Conservation (phyloP, 2,888 invertebrate genomes). For the Nomada hirtipes region DNA sequence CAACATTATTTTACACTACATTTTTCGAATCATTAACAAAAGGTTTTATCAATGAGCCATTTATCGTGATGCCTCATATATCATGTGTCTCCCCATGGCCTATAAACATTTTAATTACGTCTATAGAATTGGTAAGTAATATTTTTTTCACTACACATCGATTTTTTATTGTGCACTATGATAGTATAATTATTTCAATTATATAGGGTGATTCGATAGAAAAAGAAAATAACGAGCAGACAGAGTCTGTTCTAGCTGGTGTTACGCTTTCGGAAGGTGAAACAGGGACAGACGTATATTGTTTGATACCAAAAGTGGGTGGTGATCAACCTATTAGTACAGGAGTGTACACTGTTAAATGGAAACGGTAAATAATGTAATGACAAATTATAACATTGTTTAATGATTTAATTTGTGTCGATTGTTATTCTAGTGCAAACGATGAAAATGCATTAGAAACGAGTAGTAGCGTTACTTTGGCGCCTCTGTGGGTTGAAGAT, state of each 20-base stretch:
- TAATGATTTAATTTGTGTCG: conserved; percentile 3
- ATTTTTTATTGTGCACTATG: conserved; percentile 5
- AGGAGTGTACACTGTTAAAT: conserved; percentile 86
- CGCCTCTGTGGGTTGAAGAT: conserved; percentile 87
- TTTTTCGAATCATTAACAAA: conserved; percentile 88
- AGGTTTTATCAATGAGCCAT: conserved; percentile 89
- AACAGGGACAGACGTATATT: conserved; percentile 85
- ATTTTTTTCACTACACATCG: conserved; percentile 7
- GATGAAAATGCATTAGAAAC: conserved; percentile 78
- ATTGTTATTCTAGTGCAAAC: conserved; percentile 72
- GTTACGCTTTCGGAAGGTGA: conserved; percentile 84
- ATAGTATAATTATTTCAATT: background rate
- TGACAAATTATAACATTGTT: background rate
- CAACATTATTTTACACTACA: conserved; percentile 88
- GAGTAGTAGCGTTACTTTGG: conserved; percentile 86
- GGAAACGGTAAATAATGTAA: conserved; percentile 85
- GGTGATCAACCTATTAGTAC: conserved; percentile 85
- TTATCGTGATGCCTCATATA: conserved; percentile 89
- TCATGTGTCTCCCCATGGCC: conserved; percentile 90
- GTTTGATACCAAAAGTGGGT: conserved; percentile 83
- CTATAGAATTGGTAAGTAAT: conserved; percentile 86
- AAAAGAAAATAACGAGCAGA: conserved; percentile 70
- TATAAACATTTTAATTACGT: conserved; percentile 88
- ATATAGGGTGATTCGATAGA: conserved; percentile 78
- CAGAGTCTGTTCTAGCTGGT: conserved; percentile 79